Conservation (phyloP, 2,888 invertebrate genomes). For the Agriopis leucophaearia region DNA sequence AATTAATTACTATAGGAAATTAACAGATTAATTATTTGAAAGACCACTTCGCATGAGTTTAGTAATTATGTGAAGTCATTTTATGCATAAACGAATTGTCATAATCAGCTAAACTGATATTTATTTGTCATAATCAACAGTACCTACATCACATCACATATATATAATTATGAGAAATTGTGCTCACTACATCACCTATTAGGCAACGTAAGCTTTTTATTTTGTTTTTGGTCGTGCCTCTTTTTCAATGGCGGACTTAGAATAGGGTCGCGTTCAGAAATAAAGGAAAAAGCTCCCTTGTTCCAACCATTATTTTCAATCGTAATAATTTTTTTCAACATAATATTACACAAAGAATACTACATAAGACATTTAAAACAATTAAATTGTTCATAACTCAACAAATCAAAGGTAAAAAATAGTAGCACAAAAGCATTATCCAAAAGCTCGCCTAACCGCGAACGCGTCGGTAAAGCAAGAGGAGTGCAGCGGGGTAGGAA, state of each 20-base stretch:
- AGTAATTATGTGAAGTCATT: constrained; percentile 19
- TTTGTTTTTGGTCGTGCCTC: constrained; percentile 28
- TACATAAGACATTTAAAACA: background rate
- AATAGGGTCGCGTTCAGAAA: constrained; percentile 25
- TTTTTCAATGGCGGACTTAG: constrained; percentile 34
- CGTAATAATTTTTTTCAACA: background rate
- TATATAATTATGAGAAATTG: constrained; percentile 33
- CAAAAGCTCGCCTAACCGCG: constrained; percentile 66
- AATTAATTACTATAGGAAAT: background rate
- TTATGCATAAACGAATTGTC: constrained; percentile 5
- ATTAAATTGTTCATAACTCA: background rate
- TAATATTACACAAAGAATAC: background rate
- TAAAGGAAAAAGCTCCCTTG: constrained; percentile 23
- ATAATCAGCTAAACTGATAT: constrained; percentile 20
- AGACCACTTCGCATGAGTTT: constrained; percentile 3
- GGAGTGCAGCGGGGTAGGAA: constrained; percentile 45
- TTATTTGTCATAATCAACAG: constrained; percentile 20
- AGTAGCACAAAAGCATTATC: constrained; percentile 41
- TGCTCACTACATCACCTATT: constrained; percentile 20
- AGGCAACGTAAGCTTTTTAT: constrained; percentile 25
- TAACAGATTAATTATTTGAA: constrained; percentile 4
- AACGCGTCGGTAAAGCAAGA: constrained; percentile 70
- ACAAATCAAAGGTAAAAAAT: background rate
- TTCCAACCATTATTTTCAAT: no score
- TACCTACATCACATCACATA: constrained; percentile 12